Evolutionary conservation across 1,140 invertebrate species (phyloP).

Genomic region (Paramacrobiotus metropolitanus): DNA sequence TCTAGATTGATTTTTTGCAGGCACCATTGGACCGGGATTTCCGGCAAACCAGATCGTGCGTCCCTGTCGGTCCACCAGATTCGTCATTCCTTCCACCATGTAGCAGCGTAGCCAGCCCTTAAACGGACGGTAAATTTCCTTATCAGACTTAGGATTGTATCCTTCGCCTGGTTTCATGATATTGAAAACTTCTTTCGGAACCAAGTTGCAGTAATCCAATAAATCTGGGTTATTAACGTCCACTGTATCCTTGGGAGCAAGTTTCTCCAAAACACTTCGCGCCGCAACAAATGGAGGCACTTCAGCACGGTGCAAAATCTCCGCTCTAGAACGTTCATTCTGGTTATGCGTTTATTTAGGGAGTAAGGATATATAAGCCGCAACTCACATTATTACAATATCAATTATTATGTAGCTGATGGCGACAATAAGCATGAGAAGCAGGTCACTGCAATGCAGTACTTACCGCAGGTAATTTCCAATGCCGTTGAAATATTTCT

Average conservation of each 20-base stretch:
- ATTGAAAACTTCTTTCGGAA: conserved; percentile 18
- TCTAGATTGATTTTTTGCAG: conserved; percentile 15
- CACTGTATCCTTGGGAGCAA: conserved; percentile 7
- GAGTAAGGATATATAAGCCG: neutral
- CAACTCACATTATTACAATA: conserved; percentile 16
- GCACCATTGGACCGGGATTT: conserved; percentile 17
- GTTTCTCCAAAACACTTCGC: conserved; percentile 14
- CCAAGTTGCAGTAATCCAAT: conserved; percentile 17
- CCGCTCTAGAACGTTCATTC: neutral
- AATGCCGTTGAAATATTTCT: conserved; percentile 24
- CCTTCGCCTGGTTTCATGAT: conserved; percentile 15
- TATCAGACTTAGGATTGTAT: conserved; percentile 14
- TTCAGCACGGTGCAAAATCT: conserved; percentile 13
- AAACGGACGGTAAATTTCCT: conserved; percentile 16
- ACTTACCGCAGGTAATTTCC: conserved; percentile 22
- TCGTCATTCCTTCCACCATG: conserved; percentile 20
- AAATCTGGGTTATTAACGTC: conserved; percentile 15
- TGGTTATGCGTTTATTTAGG: neutral
- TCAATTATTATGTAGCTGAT: neutral
- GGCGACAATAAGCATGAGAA: conserved; percentile 6
- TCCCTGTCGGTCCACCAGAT: conserved; percentile 19
- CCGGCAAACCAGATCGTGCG: conserved; percentile 23
- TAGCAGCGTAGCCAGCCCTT: conserved; percentile 21
- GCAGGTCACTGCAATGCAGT: neutral
- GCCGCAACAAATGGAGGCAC: conserved; percentile 19